Percentiles rank a stretch among this genome's conserved stretches.
Conservation (phyloP, 2,113 vertebrate genomes). For the Hyperoodon ampullatus region DNA sequence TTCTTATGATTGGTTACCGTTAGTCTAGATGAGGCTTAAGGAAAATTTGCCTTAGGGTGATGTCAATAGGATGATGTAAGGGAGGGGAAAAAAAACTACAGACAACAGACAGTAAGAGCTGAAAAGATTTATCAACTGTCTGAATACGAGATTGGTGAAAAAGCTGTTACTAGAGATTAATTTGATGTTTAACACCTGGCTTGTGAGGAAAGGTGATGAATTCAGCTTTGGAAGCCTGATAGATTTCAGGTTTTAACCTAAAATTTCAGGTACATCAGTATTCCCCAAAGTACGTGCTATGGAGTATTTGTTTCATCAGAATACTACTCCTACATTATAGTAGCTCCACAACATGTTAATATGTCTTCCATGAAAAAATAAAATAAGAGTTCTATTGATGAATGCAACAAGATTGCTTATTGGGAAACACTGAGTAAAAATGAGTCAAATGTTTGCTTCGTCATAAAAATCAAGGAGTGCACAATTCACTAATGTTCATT, state of each 20-base stretch:
- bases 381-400: not conserved
- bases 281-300: not conserved
- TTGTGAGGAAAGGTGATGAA: not conserved
- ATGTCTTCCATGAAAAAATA: not conserved
- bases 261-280: not conserved
- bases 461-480: not conserved
- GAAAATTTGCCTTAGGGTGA: not conserved
- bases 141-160: not conserved
- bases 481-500: not conserved
- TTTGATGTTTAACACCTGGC: not conserved
- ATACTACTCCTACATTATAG: not conserved
- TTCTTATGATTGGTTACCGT: conserved; percentile 2
- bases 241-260: conserved; percentile 16
- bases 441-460: not conserved
- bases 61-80: not conserved
- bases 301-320: conserved; percentile 13
- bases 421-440: conserved; percentile 17
- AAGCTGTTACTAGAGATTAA: not conserved
- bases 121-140: not conserved
- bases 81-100: not conserved
- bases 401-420: not conserved
- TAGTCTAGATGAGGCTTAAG: not conserved
- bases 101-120: not conserved
- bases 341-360: not conserved
- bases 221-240: not conserved